Base-by-base conservation (phyloP, 2,888 invertebrate genomes). In the Lithophane socia region DNA sequence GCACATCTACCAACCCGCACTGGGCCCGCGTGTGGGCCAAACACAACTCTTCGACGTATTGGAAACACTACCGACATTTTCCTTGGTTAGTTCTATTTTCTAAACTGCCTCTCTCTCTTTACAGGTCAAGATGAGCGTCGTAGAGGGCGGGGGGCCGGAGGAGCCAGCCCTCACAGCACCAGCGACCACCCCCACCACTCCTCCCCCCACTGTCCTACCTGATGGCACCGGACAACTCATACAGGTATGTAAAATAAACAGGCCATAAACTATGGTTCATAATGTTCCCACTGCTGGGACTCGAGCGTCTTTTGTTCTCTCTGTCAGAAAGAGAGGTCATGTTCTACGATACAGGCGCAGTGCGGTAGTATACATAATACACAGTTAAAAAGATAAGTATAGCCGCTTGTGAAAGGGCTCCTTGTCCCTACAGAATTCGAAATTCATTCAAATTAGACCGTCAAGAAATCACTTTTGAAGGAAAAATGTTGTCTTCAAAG, bases 81-180 rank as follows among this genome's bases (percentile, higher is more conserved):
- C 29, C 18, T 54, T n/a, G 0, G 2, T 12, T 29, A 10, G 4
- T n/a, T 52, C 49, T 44, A 37, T 60, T 29, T n/a, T 64, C 44
- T 78, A 52, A 73, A 49, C 18, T 37, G 7, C 3, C 3, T 69
- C 21, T 64, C 58, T 73, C 60, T 56, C 18, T 65, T 79, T 75
- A 0, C 93, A 96, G 96, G 85, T 90, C 91, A 93, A 93, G 91
- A 96, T 96, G 95, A 96, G 94, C 90, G 92, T 92, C 75, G 92
- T 86, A 78, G 95, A 94, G 80, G 92, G 91, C 79, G 88, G 83
- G 80, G 93, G 92, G 86, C 83, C 83, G 60, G 94, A 93, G 86
- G 94, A 93, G 80, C 92, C 92, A 72, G 90, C 89, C 71, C 89
- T 92, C 72, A 90, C 92, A 24, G 92, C 92, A 72, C 91, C 90